Evolutionary conservation across 2,113 vertebrate species (phyloP), one percentile per base, ranked within the genome.

Genomic region (Mixornis gularis): DNA sequence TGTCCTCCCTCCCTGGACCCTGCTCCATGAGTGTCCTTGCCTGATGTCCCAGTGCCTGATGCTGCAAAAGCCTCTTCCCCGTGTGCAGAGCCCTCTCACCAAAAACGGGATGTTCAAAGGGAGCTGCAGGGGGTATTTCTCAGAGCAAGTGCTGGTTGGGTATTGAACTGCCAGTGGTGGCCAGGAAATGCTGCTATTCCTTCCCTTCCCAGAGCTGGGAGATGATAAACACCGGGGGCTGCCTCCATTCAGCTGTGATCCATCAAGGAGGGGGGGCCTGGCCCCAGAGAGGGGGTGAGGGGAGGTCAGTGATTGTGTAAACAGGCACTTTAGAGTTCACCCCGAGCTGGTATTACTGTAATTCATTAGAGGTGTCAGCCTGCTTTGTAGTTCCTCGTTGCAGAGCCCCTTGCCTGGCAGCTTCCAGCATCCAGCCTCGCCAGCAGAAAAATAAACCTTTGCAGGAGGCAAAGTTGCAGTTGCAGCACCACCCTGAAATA

Each of bases 361-460:
- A 96, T 96, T 96, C 92, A 93, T 97, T 96, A 96, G 93, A 87
- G 84, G 80, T 92, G 94, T 96, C 95, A 94, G 90, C 80, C 77
- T 48, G 51, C 94, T 97, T 92, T 96, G 95, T 96, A 94, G 92
- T 95, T 83, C 44, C 60, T 36, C 0, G 1, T 68, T 1, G 6
- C 13, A 69, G 70, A 76, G 34, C 56, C 77, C 65, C 27, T 87
- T 12, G 77, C 90, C 84, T 64, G 83, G 88, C 95, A 79, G 46
- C 83, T 64, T 48, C 83, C 41, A 85, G 71, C 68, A 29, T 7
- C 71, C 82, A 85, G 71, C 82, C 22, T 17, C 3, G 69, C 87
- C 89, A 58, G 69, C 69, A 55, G 77, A 10, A 80, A 90, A 93
- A 84, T 7, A 68, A 89, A 86, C 77, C 2, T 68, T 9, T 17